A percentile compares a stretch with the other conserved stretches of the same genome.
phyloP scores from a whole-genome alignment of 2,888 invertebrate genomes.

The Hypselothyrea guttata region DNA sequence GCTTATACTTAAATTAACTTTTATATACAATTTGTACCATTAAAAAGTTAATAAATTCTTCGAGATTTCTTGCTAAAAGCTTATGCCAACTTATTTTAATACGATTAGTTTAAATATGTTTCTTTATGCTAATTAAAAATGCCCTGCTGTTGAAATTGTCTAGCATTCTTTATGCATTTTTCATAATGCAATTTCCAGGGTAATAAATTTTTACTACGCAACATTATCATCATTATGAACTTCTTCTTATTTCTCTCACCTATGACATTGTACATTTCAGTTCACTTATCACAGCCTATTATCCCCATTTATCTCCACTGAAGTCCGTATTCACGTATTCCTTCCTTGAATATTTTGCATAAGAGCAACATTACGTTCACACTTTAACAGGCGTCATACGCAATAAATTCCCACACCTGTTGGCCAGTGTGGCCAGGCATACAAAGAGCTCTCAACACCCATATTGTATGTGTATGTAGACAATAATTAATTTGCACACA shows the following conservation, averaged over 20 bases:
- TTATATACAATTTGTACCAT: no score
- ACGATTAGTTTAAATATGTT: conserved; percentile 41
- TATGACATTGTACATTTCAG: no score
- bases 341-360: no score
- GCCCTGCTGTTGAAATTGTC: neutral
- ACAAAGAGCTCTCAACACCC: neutral
- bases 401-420: conserved; percentile 42
- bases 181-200: conserved; percentile 76
- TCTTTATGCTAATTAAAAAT: conserved; percentile 31
- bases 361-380: no score
- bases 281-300: no score
- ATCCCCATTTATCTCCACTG: no score
- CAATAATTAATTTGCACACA: conserved; percentile 55
- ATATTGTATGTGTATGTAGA: neutral
- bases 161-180: conserved; percentile 67
- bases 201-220: conserved; percentile 61
- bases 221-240: conserved; percentile 74
- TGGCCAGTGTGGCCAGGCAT: conserved; percentile 23
- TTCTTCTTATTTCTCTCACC: no score
- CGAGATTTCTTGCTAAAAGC: no score
- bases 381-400: no score
- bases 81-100: conserved; percentile 43
- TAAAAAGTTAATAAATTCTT: no score
- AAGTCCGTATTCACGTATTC: no score
- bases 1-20: no score